Conservation (phyloP, 2,797 vertebrate genomes). For the Gymnothorax reevesii region DNA sequence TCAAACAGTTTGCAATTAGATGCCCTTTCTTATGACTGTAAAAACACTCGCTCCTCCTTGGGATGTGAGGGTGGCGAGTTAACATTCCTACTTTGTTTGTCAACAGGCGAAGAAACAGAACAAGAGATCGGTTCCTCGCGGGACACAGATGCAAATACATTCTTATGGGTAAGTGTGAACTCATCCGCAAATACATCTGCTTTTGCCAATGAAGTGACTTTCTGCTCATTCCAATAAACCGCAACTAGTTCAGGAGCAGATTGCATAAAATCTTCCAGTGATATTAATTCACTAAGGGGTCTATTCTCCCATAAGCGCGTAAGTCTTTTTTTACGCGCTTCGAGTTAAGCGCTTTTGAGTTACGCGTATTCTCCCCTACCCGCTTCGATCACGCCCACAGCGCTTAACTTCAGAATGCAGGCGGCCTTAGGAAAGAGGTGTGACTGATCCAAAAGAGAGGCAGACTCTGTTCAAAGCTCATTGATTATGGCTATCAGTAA, state of each 20-base stretch:
- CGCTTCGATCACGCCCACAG: too few relatives aligned
- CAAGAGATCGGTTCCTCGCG: too few relatives aligned
- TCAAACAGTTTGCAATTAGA: constrained; percentile 15
- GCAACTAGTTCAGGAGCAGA: neutral
- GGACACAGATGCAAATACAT: neutral
- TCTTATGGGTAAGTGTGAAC: neutral
- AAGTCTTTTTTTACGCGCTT: too few relatives aligned
- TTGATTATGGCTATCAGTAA: too few relatives aligned
- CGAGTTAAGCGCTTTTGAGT: too few relatives aligned
- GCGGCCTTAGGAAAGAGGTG: too few relatives aligned
- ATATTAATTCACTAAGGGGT: neutral
- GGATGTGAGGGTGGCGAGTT: neutral
- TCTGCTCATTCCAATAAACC: constrained; percentile 15
- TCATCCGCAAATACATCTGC: constrained; percentile 15
- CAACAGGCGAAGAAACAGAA: neutral
- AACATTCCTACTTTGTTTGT: too few relatives aligned
- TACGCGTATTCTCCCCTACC: too few relatives aligned
- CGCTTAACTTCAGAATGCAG: too few relatives aligned
- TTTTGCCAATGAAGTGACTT: constrained; percentile 6
- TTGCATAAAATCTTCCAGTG: constrained; percentile 27
- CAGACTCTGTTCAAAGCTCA: too few relatives aligned
- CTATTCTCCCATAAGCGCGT: too few relatives aligned
- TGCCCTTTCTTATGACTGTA: constrained; percentile 25
- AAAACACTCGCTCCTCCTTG: constrained; percentile 28
- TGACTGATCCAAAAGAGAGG: too few relatives aligned